These are phyloP conservation scores for Pseudomyrmex cubaensis DNA, from an alignment of 1,140 invertebrate species.

Conservation along the genomic window DNA sequence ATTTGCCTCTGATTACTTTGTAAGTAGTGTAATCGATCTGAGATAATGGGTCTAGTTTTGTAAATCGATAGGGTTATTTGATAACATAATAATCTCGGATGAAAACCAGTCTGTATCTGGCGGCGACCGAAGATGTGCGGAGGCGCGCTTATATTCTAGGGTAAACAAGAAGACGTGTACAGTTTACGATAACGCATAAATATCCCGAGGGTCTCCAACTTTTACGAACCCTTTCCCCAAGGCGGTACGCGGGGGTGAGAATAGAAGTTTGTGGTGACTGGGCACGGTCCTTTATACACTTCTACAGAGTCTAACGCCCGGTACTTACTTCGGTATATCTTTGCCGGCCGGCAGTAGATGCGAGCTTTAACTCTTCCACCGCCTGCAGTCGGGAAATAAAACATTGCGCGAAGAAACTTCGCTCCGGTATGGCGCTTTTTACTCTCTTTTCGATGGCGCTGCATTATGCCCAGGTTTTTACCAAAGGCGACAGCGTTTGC, in stretches of 20 bases:
- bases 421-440: constrained; percentile 63
- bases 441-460: constrained; percentile 19
- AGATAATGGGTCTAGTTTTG: constrained; percentile 1
- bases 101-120: constrained; percentile 65
- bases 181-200: constrained; percentile 78
- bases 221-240: constrained; percentile 76
- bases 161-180: constrained; percentile 73
- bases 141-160: constrained; percentile 63
- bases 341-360: constrained; percentile 71
- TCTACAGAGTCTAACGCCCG: constrained; percentile 71
- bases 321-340: constrained; percentile 77
- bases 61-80: constrained; percentile 48
- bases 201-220: constrained; percentile 76
- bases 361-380: constrained; percentile 75
- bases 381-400: constrained; percentile 78
- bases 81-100: constrained; percentile 68
- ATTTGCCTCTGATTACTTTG: neutral
- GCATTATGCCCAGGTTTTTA: constrained; percentile 62
- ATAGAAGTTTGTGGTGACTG: constrained; percentile 77
- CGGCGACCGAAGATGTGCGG: constrained; percentile 27
- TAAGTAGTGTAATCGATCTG: neutral
- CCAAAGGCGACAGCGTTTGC: constrained; percentile 23
- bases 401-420: constrained; percentile 78
- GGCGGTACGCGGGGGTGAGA: constrained; percentile 34
- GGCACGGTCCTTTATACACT: constrained; percentile 81